These are phyloP conservation scores for Pyrrhia umbra DNA, from an alignment of 2,888 invertebrate genomes.

Conservation along the genomic window DNA sequence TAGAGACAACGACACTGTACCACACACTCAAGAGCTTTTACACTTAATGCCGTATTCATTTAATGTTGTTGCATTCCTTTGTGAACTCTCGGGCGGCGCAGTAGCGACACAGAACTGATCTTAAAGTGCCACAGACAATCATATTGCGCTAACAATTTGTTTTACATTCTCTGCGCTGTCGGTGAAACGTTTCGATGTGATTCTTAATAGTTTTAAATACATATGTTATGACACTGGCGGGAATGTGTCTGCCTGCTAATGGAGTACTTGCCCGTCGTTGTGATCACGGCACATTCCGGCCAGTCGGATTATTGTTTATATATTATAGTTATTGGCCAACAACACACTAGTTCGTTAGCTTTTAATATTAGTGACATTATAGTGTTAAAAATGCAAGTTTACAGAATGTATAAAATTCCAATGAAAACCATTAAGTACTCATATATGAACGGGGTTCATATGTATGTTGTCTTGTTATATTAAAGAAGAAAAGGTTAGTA, in stretches of 20 bases:
- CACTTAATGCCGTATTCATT: slow-evolving; percentile 73
- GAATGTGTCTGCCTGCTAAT: slow-evolving; percentile 53
- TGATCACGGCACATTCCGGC: slow-evolving; percentile 48
- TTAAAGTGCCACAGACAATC: slow-evolving; percentile 80
- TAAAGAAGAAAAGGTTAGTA: slow-evolving; percentile 82
- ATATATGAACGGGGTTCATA: slow-evolving; percentile 83
- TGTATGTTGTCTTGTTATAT: slow-evolving; percentile 89
- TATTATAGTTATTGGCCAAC: slow-evolving; percentile 75
- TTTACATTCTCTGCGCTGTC: slow-evolving; percentile 71
- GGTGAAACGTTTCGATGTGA: slow-evolving; percentile 49
- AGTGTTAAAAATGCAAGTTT: slow-evolving; percentile 86
- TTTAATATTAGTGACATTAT: slow-evolving; percentile 90
- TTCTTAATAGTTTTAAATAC: slow-evolving; percentile 61
- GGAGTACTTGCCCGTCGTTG: slow-evolving; percentile 61
- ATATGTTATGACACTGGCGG: slow-evolving; percentile 64
- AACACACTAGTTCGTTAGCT: slow-evolving; percentile 83
- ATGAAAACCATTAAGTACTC: slow-evolving; percentile 70
- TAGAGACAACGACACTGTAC: slow-evolving; percentile 88
- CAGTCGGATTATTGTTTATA: slow-evolving; percentile 66
- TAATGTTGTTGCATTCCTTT: slow-evolving; percentile 48
- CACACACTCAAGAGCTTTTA: slow-evolving; percentile 87
- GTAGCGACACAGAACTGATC: slow-evolving; percentile 81
- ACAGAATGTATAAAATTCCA: slow-evolving; percentile 78
- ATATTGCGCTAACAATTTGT: slow-evolving; percentile 74
- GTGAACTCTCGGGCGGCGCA: slow-evolving; percentile 67